Evolutionary conservation across 2,797 vertebrate species (phyloP).

Genomic region (Myripristis jacobus): DNA sequence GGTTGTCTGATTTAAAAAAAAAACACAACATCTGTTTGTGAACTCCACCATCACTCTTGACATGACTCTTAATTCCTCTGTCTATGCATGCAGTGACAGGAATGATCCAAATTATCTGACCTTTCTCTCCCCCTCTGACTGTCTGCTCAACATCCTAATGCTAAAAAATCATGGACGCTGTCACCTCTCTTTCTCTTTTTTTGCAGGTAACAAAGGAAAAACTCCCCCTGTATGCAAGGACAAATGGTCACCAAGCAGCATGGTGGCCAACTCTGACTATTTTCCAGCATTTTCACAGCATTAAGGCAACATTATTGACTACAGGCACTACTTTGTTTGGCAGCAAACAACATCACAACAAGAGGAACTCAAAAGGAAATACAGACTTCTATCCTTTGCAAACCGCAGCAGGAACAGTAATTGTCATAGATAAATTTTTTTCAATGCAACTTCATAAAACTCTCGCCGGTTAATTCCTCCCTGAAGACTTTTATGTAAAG

Average conservation of each 20-base stretch:
- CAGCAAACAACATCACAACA: slow-evolving; percentile 17
- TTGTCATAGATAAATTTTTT: neutral
- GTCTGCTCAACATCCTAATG: neutral
- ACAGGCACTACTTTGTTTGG: slow-evolving; percentile 4
- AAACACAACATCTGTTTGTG: neutral
- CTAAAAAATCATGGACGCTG: slow-evolving; percentile 2
- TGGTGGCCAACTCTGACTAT: slow-evolving; percentile 5
- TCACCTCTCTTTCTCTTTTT: slow-evolving; percentile 29
- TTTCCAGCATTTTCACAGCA: slow-evolving; percentile 24
- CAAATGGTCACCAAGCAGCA: slow-evolving; percentile 4
- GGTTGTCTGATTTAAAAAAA: slow-evolving; percentile 8
- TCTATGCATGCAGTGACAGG: neutral
- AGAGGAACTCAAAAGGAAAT: neutral
- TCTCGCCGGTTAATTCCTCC: neutral
- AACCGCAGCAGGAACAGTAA: neutral
- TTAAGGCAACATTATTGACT: slow-evolving; percentile 9
- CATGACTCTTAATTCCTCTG: neutral
- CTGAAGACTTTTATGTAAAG: neutral
- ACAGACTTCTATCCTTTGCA: neutral
- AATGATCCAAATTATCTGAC: neutral
- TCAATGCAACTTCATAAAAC: neutral
- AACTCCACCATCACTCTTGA: neutral
- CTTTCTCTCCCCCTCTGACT: slow-evolving; percentile 4
- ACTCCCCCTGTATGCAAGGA: slow-evolving; percentile 5
- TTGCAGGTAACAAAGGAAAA: slow-evolving; percentile 56